A percentile compares a stretch with the other conserved stretches of the same genome.
Evolutionary conservation across 2,113 vertebrate genomes (phyloP).

Genomic region (Alligator mississippiensis): DNA sequence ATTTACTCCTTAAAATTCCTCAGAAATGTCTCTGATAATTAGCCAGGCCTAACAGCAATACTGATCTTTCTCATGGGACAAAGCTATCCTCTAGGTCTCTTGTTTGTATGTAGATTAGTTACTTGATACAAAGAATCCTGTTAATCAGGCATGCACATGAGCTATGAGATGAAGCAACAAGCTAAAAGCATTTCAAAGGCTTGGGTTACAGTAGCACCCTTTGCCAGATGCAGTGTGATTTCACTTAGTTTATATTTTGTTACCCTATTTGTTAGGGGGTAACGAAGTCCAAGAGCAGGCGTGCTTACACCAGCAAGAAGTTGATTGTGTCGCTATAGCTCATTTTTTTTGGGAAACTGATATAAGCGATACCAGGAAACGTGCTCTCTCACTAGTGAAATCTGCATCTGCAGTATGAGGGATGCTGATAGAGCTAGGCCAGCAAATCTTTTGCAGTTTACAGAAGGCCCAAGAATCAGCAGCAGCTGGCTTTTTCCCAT

Average conservation of each 20-base stretch:
- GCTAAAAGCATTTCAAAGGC: conserved; percentile 14
- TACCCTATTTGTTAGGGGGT: too few relatives aligned
- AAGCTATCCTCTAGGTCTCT: background rate
- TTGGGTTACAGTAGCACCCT: background rate
- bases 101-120: background rate
- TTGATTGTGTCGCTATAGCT: background rate
- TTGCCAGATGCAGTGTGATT: too few relatives aligned
- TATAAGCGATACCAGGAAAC: rapidly evolving
- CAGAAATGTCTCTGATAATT: background rate
- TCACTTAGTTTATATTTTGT: too few relatives aligned
- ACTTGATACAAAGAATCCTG: background rate
- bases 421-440: background rate
- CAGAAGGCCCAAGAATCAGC: background rate
- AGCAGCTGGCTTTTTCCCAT: background rate
- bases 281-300: too few relatives aligned
- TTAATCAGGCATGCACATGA: background rate
- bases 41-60: background rate
- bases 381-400: background rate
- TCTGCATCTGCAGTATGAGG: background rate
- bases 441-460: background rate
- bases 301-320: background rate
- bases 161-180: background rate
- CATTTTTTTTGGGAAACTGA: background rate
- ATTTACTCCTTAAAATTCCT: background rate
- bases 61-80: background rate